A percentile compares a stretch with the other conserved stretches of the same genome.
Conservation (phyloP, 2,888 invertebrate species). For the Drosophila siamana region DNA sequence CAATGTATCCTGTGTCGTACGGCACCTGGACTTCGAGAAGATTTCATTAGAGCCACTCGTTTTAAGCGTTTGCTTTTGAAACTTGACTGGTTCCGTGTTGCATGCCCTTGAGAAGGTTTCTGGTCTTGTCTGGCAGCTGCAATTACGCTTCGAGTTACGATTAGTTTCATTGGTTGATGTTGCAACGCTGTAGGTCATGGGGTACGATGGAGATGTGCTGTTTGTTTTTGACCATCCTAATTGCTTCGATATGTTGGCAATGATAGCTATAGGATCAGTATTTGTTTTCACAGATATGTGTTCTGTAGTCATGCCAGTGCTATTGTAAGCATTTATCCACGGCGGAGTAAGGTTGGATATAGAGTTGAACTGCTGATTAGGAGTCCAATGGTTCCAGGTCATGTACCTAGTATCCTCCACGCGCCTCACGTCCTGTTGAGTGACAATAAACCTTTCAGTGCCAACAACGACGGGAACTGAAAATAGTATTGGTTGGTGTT, state of each 20-base stretch:
- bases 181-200: slow-evolving; percentile 48
- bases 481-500: not conserved
- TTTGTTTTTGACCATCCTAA: slow-evolving; percentile 69
- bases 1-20: not conserved
- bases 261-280: not conserved
- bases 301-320: not conserved
- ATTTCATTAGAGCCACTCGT: not conserved
- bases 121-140: slow-evolving; percentile 31
- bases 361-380: slow-evolving; percentile 26
- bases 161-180: slow-evolving; percentile 68
- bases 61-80: not conserved
- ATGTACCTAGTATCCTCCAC: slow-evolving; percentile 76
- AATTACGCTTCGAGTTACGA: not conserved
- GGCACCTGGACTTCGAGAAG: not conserved
- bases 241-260: slow-evolving; percentile 48
- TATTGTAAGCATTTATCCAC: not conserved
- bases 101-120: slow-evolving; percentile 1
- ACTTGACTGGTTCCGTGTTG: slow-evolving; percentile 11
- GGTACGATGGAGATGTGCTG: slow-evolving; percentile 48
- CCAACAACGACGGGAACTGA: slow-evolving; percentile 80
- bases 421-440: slow-evolving; percentile 82
- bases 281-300: too few species aligned
- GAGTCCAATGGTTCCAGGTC: slow-evolving; percentile 60
- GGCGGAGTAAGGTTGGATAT: not conserved
- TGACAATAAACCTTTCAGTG: slow-evolving; percentile 72